Evolutionary conservation across 2,797 vertebrate genomes (phyloP), one percentile per base, ranked within the genome.

Genomic region (Betta splendens): DNA sequence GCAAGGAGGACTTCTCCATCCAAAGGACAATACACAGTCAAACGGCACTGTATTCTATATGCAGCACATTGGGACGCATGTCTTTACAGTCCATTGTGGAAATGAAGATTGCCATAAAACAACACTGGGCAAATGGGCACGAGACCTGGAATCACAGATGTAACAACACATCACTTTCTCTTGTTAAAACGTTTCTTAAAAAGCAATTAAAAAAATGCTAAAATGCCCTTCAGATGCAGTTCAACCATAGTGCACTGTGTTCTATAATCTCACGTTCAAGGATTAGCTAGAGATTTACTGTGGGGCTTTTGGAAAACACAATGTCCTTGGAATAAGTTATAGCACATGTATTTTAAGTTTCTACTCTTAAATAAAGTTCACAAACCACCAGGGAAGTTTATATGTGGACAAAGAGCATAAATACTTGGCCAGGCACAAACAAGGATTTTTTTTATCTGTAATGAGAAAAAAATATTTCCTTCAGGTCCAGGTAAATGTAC

Each of bases 281-380:
- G 65, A 80, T 76, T 64, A 66, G 17, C 10, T 17, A 16, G 37
- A 67, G 45, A 64, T 73, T 51, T 46, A 51, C 39, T 42, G 23
- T 9, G 17, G 43, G 13, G 22, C 38, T 26, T 31, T 36, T 54
- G 51, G 26, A 29, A 42, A 51, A 29, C 23, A 11, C 28, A 23
- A 43, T 23, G 51, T 64, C 46, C 51, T 66, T 28, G 61, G 56
- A 40, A 15, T 46, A 47, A 33, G 9, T 48, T 32, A 16, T 3
- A 18, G 2, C 13, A 28, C 32, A 35, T 32, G 7, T 11, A 33
- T 35, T 36, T 1, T 47, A 29, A 45, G 33, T 28, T 10, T 57
- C 10, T 17, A 48, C 50, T 46, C 15, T 11, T 16, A 46, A 39
- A 40, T 23, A 35, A 23, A 29, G 4, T 23, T 52, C 31, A 18